phyloP scores from a whole-genome alignment of 2,113 vertebrate genomes.

The Scortum barcoo region DNA sequence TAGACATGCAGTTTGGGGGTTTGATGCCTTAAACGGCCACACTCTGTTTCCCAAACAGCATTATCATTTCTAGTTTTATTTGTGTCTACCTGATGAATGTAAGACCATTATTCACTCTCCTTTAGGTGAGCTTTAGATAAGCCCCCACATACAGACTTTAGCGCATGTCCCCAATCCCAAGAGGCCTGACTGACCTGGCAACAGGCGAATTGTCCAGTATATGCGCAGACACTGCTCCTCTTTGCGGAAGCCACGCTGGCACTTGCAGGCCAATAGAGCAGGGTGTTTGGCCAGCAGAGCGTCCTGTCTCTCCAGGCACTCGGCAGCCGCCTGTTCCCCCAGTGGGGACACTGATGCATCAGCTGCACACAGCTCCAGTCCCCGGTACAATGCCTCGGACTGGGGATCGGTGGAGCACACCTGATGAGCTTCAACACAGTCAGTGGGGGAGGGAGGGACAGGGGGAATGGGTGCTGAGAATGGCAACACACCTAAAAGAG shows the following conservation, averaged over 20 bases:
- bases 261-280: slow-evolving; percentile 89
- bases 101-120: not conserved
- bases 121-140: not conserved
- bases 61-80: not conserved
- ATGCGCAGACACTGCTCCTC: slow-evolving; percentile 90
- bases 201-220: slow-evolving; percentile 91
- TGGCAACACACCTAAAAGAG: slow-evolving; percentile 58
- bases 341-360: slow-evolving; percentile 69
- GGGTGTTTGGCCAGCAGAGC: slow-evolving; percentile 83
- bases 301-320: slow-evolving; percentile 87
- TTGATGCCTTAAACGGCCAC: too few species aligned
- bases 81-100: not conserved
- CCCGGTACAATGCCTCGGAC: slow-evolving; percentile 87
- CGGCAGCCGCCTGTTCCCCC: slow-evolving; percentile 72
- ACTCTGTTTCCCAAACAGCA: too few species aligned
- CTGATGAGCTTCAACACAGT: slow-evolving; percentile 87
- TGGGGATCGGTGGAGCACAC: slow-evolving; percentile 82
- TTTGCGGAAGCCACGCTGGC: slow-evolving; percentile 89
- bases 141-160: not conserved
- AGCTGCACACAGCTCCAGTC: slow-evolving; percentile 86
- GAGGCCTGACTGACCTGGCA: slow-evolving; percentile 84
- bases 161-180: not conserved
- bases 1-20: too few species aligned
- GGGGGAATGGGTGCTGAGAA: slow-evolving; percentile 28
- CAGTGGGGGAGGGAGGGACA: slow-evolving; percentile 37